Evolutionary conservation across 2,888 invertebrate species (phyloP).

Genomic region (Chymomyza amoena): DNA sequence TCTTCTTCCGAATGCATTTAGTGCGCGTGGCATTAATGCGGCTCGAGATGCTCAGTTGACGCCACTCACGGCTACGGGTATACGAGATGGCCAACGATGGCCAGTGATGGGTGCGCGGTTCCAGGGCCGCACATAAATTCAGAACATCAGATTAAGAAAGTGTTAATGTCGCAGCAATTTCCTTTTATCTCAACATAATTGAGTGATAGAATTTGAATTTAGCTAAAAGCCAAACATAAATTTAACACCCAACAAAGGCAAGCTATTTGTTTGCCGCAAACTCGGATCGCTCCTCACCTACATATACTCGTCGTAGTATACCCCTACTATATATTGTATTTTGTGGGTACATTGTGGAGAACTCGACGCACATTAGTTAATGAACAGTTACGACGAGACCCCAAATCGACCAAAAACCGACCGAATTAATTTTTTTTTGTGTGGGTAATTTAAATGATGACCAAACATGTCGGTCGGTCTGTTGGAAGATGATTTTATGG

Average conservation of each 20-base stretch:
- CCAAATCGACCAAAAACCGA: background rate
- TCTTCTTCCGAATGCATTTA: conserved; percentile 36
- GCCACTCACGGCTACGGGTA: background rate
- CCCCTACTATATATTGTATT: too few species aligned
- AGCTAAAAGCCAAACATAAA: conserved; percentile 76
- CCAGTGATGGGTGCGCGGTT: conserved; percentile 20
- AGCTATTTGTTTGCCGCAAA: conserved; percentile 6
- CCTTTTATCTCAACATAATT: conserved; percentile 77
- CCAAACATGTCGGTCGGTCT: background rate
- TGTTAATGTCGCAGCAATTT: conserved; percentile 72
- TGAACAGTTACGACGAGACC: background rate
- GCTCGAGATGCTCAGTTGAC: conserved; percentile 2
- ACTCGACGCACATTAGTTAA: background rate
- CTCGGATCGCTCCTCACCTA: background rate
- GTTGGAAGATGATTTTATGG: background rate
- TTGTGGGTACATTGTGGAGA: background rate
- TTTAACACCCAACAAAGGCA: conserved; percentile 66
- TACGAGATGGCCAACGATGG: background rate
- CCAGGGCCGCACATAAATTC: conserved; percentile 68
- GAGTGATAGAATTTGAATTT: conserved; percentile 77
- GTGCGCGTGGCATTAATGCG: conserved; percentile 48
- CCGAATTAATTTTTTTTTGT: background rate
- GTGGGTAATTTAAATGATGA: background rate
- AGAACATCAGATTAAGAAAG: conserved; percentile 73
- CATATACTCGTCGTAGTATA: background rate